Evolutionary conservation across 2,113 vertebrate genomes (phyloP).

Genomic region (Halcyon malimbica): DNA sequence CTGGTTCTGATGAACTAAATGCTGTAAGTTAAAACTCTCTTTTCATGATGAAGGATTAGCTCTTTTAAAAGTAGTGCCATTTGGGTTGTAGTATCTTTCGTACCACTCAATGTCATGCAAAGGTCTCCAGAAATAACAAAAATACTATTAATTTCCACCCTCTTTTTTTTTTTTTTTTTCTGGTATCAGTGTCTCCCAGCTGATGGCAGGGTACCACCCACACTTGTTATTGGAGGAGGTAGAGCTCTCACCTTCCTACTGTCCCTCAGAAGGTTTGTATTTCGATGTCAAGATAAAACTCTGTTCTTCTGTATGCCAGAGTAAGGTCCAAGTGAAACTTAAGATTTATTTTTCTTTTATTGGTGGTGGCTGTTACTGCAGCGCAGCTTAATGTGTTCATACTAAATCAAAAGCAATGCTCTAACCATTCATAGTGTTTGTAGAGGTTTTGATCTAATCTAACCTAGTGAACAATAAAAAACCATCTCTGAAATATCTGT

Average conservation of each 20-base stretch:
- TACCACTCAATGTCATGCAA: rapidly evolving
- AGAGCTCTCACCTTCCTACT: not conserved
- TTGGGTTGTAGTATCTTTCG: not conserved
- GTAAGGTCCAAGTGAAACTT: not conserved
- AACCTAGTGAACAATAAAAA: not conserved
- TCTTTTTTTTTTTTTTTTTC: not conserved
- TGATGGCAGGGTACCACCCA: not conserved
- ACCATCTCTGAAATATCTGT: not conserved
- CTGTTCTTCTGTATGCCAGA: not conserved
- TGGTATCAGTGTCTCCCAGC: not conserved
- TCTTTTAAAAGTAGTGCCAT: not conserved
- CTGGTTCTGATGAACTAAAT: not conserved
- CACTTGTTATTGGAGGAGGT: not conserved
- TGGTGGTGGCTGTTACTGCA: not conserved
- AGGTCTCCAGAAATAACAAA: not conserved
- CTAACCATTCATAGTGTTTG: not conserved
- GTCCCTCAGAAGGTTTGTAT: not conserved
- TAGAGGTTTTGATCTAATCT: not conserved
- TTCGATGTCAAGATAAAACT: not conserved
- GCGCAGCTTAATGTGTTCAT: not conserved
- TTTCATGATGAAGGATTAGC: not conserved
- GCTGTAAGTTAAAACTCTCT: not conserved
- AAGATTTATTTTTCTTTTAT: not conserved
- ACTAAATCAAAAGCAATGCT: not conserved
- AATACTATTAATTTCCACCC: not conserved